Evolutionary conservation across 2,888 invertebrate species (phyloP), one percentile per base, ranked within the genome.

Genomic region (Tenthredo scrophulariae): DNA sequence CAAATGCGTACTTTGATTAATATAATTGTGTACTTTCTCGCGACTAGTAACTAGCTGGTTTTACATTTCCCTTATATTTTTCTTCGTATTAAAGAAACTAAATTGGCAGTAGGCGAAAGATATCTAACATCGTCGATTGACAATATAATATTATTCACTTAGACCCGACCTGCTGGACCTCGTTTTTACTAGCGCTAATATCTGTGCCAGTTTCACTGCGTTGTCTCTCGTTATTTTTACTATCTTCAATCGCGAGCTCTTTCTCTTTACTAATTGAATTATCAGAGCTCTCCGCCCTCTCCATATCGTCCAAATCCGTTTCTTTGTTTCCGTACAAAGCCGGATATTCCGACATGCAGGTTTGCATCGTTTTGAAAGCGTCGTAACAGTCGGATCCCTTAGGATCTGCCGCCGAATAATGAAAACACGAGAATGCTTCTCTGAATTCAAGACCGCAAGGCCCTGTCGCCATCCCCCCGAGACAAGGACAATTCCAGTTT

Each of bases 381-480:
- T 98, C 97, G 91, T 97, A 97, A 93, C 99, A 99, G 91, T 99
- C 98, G 75, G 97, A 97, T 67, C 98, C 99, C 94, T 98, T 98
- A 0, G 98, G 97, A 3, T 98, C 98, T 3, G 96, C 96, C 85
- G 95, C 95, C 88, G 97, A 98, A 90, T 98, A 97, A 93, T 99
- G 98, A 93, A 99, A 99, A 93, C 99, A 99, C 46, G 97, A 97
- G 93, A 99, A 98, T 2, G 99, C 98, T 88, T 98, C 97, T 67
- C 99, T 95, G 94, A 99, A 99, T 93, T 98, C 97, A 18, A 97
- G 95, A 0, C 98, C 99, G 93, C 99, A 99, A 0, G 99, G 99
- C 0, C 99, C 99, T 0, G 98, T 98, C 6, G 98, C 98, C 97
- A 99, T 98, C n/a, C 98, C 98, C 18, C 99, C 99, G 54, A 99